phyloP scores from a whole-genome alignment of 1,140 invertebrate species.

The Drosophila navojoa region DNA sequence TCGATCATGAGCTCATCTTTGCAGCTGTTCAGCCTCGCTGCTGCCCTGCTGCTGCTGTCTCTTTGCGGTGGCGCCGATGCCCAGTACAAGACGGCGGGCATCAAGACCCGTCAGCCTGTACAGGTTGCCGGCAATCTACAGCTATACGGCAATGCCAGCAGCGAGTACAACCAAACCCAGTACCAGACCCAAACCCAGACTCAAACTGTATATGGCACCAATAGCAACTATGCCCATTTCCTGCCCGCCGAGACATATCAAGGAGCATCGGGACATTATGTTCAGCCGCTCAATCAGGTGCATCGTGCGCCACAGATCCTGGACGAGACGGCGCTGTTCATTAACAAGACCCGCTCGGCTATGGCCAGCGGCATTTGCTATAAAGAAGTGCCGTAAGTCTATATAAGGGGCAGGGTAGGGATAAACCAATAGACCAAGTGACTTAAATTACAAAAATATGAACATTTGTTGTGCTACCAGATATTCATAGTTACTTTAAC shows the following conservation, averaged over 20 bases:
- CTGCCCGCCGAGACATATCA: slow-evolving; percentile 70
- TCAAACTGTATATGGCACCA: slow-evolving; percentile 27
- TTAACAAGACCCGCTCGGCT: slow-evolving; percentile 71
- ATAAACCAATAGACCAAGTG: too few relatives aligned
- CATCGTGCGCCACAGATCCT: slow-evolving; percentile 49
- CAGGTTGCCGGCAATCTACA: slow-evolving; percentile 61
- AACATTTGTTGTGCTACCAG: too few relatives aligned
- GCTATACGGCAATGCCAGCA: slow-evolving; percentile 43
- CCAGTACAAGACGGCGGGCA: slow-evolving; percentile 76
- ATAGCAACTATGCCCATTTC: slow-evolving; percentile 39
- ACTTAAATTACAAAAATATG: too few relatives aligned
- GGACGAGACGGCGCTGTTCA: slow-evolving; percentile 73
- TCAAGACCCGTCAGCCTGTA: slow-evolving; percentile 68
- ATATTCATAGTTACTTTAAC: too few relatives aligned
- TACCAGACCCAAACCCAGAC: slow-evolving; percentile 30
- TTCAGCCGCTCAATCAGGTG: slow-evolving; percentile 38
- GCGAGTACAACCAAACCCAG: slow-evolving; percentile 30
- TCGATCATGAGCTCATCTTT: slow-evolving; percentile 24
- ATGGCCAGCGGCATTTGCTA: slow-evolving; percentile 85
- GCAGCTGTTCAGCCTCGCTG: slow-evolving; percentile 21
- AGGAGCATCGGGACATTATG: slow-evolving; percentile 54
- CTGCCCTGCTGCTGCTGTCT: slow-evolving; percentile 44
- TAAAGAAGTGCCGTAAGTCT: slow-evolving; percentile 86
- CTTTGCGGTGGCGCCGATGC: slow-evolving; percentile 37
- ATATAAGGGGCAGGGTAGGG: not conserved